These are phyloP conservation scores for Pyrocephalus nanus DNA, from an alignment of 2,797 vertebrate species.

Conservation along the genomic window DNA sequence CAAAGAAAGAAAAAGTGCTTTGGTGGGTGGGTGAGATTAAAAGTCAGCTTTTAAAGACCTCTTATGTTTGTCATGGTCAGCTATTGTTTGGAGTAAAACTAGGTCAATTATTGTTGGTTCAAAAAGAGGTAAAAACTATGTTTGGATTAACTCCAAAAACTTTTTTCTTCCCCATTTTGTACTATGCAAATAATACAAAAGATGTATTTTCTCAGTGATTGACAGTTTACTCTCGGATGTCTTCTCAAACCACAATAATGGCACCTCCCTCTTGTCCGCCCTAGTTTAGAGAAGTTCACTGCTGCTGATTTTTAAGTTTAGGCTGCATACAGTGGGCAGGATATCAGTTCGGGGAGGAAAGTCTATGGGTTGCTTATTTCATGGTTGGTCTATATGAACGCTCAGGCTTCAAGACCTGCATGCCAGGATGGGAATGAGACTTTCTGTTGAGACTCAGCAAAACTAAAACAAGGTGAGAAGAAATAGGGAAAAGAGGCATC, in stretches of 20 bases:
- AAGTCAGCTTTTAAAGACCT: neutral
- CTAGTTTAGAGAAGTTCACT: neutral
- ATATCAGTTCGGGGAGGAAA: neutral
- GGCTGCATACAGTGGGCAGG: neutral
- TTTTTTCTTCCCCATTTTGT: neutral
- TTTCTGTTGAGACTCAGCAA: neutral
- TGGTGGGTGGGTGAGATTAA: neutral
- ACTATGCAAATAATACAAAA: constrained; percentile 8
- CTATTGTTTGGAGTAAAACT: constrained; percentile 3
- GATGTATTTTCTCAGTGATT: neutral
- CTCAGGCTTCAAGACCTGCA: neutral
- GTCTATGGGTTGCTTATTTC: fast-evolving
- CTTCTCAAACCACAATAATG: neutral
- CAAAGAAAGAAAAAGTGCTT: neutral
- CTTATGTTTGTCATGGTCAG: constrained; percentile 1
- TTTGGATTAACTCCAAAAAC: constrained; percentile 22
- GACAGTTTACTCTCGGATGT: neutral
- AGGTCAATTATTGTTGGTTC: constrained; percentile 31
- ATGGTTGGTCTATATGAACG: neutral
- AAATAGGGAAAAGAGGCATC: neutral
- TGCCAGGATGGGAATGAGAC: neutral
- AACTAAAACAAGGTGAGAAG: neutral
- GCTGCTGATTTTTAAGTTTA: neutral
- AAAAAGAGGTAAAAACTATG: constrained; percentile 26
- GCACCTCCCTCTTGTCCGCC: neutral